phyloP scores from a whole-genome alignment of 2,888 invertebrate species.

The Yponomeuta malinellus region DNA sequence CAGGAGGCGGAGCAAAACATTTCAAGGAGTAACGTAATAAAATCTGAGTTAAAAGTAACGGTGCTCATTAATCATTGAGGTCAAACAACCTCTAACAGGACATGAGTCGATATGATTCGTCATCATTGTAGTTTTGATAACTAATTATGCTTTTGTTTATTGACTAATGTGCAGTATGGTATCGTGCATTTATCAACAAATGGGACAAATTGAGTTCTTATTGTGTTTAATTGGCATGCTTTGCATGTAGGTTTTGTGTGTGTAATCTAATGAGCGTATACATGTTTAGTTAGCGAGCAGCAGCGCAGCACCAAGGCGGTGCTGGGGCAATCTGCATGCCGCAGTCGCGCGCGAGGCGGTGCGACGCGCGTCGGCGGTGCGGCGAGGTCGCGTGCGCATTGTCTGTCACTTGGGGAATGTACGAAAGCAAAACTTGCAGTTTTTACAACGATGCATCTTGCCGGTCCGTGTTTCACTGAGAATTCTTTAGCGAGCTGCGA shows the following conservation, averaged over 20 bases:
- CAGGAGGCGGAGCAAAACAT: conserved; percentile 32
- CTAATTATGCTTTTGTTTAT: conserved; percentile 11
- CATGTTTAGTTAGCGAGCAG: conserved; percentile 1
- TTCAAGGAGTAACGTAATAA: conserved; percentile 63
- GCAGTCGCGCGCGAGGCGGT: background rate
- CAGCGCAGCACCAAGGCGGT: background rate
- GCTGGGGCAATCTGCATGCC: background rate
- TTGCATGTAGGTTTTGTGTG: background rate
- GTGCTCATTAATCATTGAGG: conserved; percentile 70
- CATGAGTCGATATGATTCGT: conserved; percentile 56
- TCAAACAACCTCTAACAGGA: conserved; percentile 49
- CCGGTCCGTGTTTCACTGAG: conserved; percentile 17
- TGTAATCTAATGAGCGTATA: background rate
- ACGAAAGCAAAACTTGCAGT: conserved; percentile 20
- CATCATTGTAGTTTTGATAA: conserved; percentile 35
- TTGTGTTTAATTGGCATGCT: too few species aligned
- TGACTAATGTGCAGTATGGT: background rate
- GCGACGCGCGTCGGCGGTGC: conserved; percentile 5
- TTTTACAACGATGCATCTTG: conserved; percentile 15
- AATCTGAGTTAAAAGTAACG: conserved; percentile 65
- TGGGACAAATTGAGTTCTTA: background rate
- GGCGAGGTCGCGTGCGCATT: conserved; percentile 16
- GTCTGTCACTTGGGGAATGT: conserved; percentile 17
- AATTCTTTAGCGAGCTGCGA: conserved; percentile 13
- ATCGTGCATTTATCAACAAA: background rate